phyloP scores from a whole-genome alignment of 2,888 invertebrate species.

The Liposcelis brunnea region DNA sequence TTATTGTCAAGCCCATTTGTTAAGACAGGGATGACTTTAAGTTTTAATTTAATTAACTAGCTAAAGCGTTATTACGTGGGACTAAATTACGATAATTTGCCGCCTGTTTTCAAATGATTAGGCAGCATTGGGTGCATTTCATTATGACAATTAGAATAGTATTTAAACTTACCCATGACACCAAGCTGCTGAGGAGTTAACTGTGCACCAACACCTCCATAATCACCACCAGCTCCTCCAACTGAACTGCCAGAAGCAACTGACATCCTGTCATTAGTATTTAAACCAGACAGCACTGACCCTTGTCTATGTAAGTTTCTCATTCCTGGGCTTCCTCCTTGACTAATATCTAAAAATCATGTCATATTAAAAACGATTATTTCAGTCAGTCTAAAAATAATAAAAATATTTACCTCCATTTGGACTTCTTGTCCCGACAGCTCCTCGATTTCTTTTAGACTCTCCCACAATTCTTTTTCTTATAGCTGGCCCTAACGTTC shows the following conservation, averaged over 20 bases:
- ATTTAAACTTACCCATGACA: constrained; percentile 57
- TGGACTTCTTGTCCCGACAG: constrained; percentile 42
- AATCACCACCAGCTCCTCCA: constrained; percentile 25
- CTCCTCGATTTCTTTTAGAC: constrained; percentile 34
- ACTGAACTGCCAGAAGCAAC: constrained; percentile 45
- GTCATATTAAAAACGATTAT: constrained; percentile 1
- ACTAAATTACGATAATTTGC: no score
- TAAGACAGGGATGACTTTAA: no score
- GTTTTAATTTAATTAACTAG: no score
- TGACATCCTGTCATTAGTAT: constrained; percentile 45
- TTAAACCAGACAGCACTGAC: constrained; percentile 29
- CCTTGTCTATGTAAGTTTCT: constrained; percentile 25
- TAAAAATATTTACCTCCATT: constrained; percentile 35
- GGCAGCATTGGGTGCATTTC: no score
- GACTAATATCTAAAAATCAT: constrained; percentile 5
- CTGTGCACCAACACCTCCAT: constrained; percentile 39
- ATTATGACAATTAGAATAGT: no score
- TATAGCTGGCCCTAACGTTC: constrained; percentile 34
- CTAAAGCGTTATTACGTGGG: no score
- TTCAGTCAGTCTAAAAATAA: constrained; percentile 4
- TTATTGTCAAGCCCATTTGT: no score
- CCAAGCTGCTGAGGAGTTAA: constrained; percentile 77
- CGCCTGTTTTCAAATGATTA: no score
- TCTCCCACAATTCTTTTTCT: constrained; percentile 37
- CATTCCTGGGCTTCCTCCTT: constrained; percentile 17